These are phyloP conservation scores for Sapayoa aenigma DNA, from an alignment of 2,113 vertebrate genomes.

Conservation along the genomic window DNA sequence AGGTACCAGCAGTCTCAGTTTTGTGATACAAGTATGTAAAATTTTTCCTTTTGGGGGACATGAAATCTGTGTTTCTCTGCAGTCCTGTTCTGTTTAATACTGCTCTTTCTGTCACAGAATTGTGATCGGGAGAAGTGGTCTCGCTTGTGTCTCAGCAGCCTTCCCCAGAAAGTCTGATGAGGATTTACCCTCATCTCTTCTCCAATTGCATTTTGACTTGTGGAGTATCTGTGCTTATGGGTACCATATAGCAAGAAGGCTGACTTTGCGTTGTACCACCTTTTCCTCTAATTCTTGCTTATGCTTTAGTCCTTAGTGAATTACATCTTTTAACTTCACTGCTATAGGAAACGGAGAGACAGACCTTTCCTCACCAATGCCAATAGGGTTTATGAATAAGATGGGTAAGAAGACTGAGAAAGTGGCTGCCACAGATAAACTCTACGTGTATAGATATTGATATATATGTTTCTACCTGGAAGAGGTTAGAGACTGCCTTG, in stretches of 20 bases:
- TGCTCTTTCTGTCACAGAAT: background rate
- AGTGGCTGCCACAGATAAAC: background rate
- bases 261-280: background rate
- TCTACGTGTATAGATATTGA: background rate
- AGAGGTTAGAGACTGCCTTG: background rate
- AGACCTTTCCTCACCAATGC: background rate
- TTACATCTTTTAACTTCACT: background rate
- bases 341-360: background rate
- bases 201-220: background rate
- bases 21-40: background rate
- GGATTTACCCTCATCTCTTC: background rate
- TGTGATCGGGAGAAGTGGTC: background rate
- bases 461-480: background rate
- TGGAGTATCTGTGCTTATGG: fast-evolving
- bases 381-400: background rate
- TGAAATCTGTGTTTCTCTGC: background rate
- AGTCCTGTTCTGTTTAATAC: background rate
- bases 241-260: fast-evolving
- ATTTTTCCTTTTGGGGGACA: background rate
- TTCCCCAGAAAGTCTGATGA: background rate
- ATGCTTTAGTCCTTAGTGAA: background rate
- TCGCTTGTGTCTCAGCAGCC: background rate
- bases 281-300: background rate
- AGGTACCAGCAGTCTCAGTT: background rate
- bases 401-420: background rate